Evolutionary conservation across 2,113 vertebrate species (phyloP).

Genomic region (Pycnonotus jocosus): DNA sequence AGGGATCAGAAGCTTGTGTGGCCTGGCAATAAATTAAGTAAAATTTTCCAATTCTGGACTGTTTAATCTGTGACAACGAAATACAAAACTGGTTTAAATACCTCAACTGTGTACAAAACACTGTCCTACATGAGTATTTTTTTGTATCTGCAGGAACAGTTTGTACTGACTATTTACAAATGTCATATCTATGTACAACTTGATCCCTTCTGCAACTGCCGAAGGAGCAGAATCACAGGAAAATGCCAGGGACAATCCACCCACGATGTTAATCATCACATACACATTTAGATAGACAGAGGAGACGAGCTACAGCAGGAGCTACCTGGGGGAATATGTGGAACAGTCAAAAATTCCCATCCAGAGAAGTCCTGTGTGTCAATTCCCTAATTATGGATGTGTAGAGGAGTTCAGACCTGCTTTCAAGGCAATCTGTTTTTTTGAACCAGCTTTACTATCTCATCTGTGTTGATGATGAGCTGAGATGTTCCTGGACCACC

Average conservation of each 20-base stretch:
- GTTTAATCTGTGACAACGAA: neutral
- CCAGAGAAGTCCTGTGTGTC: neutral
- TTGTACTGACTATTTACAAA: neutral
- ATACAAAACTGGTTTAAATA: neutral
- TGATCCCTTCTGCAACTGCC: neutral
- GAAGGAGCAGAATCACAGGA: neutral
- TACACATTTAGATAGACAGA: neutral
- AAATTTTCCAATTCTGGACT: neutral
- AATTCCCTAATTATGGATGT: neutral
- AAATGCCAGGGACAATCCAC: neutral
- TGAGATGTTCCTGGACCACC: neutral
- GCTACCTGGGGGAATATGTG: neutral
- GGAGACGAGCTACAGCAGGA: neutral
- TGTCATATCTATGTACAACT: neutral
- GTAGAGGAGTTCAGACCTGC: neutral
- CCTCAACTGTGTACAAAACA: neutral
- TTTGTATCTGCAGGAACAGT: neutral
- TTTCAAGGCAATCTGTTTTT: neutral
- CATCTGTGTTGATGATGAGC: neutral
- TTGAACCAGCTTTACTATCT: neutral
- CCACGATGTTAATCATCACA: neutral
- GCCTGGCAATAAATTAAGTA: neutral
- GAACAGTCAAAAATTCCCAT: neutral
- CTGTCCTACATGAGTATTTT: neutral
- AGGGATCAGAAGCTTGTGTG: neutral